Evolutionary conservation across 2,888 invertebrate genomes (phyloP), one percentile per base, ranked within the genome.

Genomic region (Acanthosoma haemorrhoidale): DNA sequence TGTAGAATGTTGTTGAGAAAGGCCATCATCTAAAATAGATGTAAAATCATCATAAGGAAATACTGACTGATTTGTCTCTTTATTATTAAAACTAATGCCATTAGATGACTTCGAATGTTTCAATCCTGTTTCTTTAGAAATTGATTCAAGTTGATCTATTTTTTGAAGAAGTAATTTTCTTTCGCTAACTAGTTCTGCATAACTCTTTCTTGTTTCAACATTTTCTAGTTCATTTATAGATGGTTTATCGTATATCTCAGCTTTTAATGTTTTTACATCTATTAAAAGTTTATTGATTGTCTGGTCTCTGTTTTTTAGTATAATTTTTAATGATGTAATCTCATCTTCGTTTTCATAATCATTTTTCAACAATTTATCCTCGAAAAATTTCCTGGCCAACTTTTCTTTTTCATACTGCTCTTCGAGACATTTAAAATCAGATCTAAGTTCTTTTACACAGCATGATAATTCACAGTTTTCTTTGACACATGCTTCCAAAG

Each of bases 301-400:
- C 11, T 57, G 25, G 16, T 71, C 68, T 61, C 71, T 70, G 3
- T 68, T 67, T 15, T 51, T 25, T 9, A 73, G 51, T 31, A 43
- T 36, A 32, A 58, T 67, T 41, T 73, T 72, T 11, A 73, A 34
- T 31, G 34, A 36, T 31, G 57, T 41, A 11, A 69, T 36, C 21
- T 73, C 69, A n/a, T 73, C 71, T 43, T 73, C 73, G 31, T 70
- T 70, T 71, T 72, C 64, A 51, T 58, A 73, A 43, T 73, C 72
- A 16, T 64, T 51, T 58, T 73, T 61, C 4, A 73, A 38, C 15
- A 72, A 43, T 43, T 70, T 68, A 69, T 32, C 61, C 38, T 73
- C 73, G 41, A 59, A 64, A 15, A 25, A 39, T 32, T 68, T 61
- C 16, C 73, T 64, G 15, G 58, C 34, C 15, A 51, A 29, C 60